Evolutionary conservation across 2,797 vertebrate species (phyloP).

Genomic region (Diplodus sargus): DNA sequence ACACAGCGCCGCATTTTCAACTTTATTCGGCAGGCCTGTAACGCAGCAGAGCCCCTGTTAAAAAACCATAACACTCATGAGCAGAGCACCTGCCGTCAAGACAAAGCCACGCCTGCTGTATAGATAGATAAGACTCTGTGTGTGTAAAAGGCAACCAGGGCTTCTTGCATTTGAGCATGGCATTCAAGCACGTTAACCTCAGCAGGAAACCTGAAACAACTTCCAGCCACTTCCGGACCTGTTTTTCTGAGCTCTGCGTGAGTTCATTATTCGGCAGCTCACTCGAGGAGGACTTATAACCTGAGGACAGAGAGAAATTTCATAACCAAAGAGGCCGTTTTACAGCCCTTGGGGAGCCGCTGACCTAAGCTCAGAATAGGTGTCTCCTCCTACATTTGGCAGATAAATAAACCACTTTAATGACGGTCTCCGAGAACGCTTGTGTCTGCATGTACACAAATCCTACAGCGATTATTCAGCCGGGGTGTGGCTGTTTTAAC

Average conservation of each 20-base stretch:
- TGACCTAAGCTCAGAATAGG: slow-evolving; percentile 51
- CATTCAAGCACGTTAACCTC: slow-evolving; percentile 69
- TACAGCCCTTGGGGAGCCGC: slow-evolving; percentile 48
- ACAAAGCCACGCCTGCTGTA: neutral
- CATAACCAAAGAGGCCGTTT: slow-evolving; percentile 33
- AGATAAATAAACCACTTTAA: slow-evolving; percentile 70
- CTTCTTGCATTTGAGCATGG: slow-evolving; percentile 45
- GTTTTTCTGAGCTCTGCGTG: slow-evolving; percentile 53
- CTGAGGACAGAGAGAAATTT: slow-evolving; percentile 37
- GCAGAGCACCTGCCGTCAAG: slow-evolving; percentile 32
- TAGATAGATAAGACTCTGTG: neutral
- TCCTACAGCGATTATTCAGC: slow-evolving; percentile 58
- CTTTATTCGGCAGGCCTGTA: slow-evolving; percentile 25
- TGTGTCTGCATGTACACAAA: slow-evolving; percentile 53
- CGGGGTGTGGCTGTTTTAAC: slow-evolving; percentile 67
- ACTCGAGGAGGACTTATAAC: slow-evolving; percentile 35
- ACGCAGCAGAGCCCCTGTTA: neutral
- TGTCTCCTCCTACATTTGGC: slow-evolving; percentile 55
- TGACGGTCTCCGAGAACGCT: slow-evolving; percentile 53
- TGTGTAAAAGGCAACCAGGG: slow-evolving; percentile 15
- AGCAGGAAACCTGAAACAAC: slow-evolving; percentile 79
- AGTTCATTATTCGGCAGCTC: slow-evolving; percentile 60
- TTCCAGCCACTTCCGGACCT: slow-evolving; percentile 77
- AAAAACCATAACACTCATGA: slow-evolving; percentile 12
- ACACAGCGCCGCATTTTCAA: slow-evolving; percentile 47